Percentiles rank a stretch among this genome's conserved stretches.
These are phyloP conservation scores for Raja brachyura DNA, from an alignment of 2,113 vertebrate genomes.

Conservation along the genomic window DNA sequence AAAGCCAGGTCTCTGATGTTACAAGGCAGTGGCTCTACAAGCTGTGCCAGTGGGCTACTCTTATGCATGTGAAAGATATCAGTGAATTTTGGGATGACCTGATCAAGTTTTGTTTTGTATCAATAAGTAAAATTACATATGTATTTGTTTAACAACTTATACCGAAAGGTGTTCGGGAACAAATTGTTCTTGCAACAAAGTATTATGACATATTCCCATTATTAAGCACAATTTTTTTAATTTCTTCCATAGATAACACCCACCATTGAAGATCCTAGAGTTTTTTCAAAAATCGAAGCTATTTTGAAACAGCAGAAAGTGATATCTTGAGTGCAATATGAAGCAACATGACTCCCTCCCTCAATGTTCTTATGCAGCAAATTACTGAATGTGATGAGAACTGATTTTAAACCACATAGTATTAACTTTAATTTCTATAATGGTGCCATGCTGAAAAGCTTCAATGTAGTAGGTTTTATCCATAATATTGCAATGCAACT, in stretches of 20 bases:
- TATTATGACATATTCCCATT: background rate
- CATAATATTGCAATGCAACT: background rate
- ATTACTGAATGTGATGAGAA: too few species aligned
- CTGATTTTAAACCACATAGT: background rate
- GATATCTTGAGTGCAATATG: background rate
- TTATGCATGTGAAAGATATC: too few species aligned
- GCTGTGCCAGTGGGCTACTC: too few species aligned
- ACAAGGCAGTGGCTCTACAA: too few species aligned
- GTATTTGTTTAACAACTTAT: background rate
- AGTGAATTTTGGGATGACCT: too few species aligned
- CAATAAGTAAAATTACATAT: background rate
- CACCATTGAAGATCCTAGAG: slow-evolving; percentile 82
- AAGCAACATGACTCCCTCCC: background rate
- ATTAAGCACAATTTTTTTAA: background rate
- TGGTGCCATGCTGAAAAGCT: background rate
- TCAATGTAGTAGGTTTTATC: background rate
- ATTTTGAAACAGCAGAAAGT: slow-evolving; percentile 51
- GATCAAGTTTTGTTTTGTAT: background rate
- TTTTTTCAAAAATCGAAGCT: slow-evolving; percentile 76
- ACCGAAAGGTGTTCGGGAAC: background rate
- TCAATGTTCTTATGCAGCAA: too few species aligned
- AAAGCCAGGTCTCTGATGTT: too few species aligned
- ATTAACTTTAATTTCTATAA: background rate
- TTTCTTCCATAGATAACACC: slow-evolving; percentile 67
- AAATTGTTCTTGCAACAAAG: background rate